Evolutionary conservation across 2,888 invertebrate genomes (phyloP), one percentile per base, ranked within the genome.

Genomic region (Deilephila porcellus): DNA sequence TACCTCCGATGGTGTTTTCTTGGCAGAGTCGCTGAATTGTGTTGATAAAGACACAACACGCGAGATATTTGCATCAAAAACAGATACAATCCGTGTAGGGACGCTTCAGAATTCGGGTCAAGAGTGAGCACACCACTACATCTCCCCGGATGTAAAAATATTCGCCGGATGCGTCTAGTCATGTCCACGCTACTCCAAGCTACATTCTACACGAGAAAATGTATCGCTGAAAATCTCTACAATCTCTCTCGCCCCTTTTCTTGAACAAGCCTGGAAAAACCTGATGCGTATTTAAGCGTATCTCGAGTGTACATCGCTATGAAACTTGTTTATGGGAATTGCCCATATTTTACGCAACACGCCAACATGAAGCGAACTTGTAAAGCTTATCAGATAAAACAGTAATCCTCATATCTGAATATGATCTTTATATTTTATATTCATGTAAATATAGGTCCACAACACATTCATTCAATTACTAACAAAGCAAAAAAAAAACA

Each of bases 31-130:
- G 17, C 25, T 67, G n/a, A 4, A 6, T 76, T 80, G 78, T 78
- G 76, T 79, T 80, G 76, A 81, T 81, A 79, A 82, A 83, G 79
- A 78, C 77, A 79, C 82, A 82, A 76, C 79, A 82, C 79, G 81
- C 80, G 74, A 81, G 81, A 79, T 85, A 86, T 87, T 88, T 87
- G 85, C 88, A 90, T 89, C 86, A 85, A 82, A 88, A 86, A 87
- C 87, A 88, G 85, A 86, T 87, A 87, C 85, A 88, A 87, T 88
- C 84, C 85, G 84, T 83, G 83, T 81, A 79, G 83, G 81, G 79
- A 85, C 81, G 79, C 81, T 86, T 85, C 85, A 78, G 81, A 85
- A 90, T 85, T 81, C 89, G 84, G 91, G 91, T 91, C 90, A 87
- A 91, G 91, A 82, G 76, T 80, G 75, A 79, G 77, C 78, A 77